Base-by-base conservation (phyloP, 2,888 invertebrate species). In the Cylindroiulus punctatus region DNA sequence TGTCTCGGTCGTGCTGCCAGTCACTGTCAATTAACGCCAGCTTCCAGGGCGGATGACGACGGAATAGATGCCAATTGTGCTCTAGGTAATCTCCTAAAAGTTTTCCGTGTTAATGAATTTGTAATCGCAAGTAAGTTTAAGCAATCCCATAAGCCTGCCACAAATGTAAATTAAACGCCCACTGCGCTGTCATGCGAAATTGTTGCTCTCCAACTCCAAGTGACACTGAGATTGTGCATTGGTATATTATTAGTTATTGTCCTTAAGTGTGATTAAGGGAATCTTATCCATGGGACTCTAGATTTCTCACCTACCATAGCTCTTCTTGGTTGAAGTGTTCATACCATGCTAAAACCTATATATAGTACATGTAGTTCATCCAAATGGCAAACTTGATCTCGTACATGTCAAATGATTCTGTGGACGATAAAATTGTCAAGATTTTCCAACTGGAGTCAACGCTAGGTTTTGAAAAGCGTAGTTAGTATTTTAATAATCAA, bases 61-160 rank as follows among this genome's bases (percentile, higher is more conserved):
- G 14, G 14, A 30, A 76, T 76, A 30, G 76, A 30, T 30, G 30
- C 76, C 30, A 76, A 76, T 76, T 76, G 76, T 30, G 76, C 76
- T 76, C 30, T 30, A 30, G 76, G 76, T 76, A 76, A 76, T 76
- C 76, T 76, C 30, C 30, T 76, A 76, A 76, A 76, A 76, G 76
- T 76, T 76, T 76, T 76, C 76, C 76, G 30, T 76, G 76, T 76
- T 76, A 76, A 76, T 76, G 76, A 76, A 76, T 76, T 76, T 30
- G 76, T 30, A 76, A 76, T 76, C 26, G 30, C 76, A 76, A 26
- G 30, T 76, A 76, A 30, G 76, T 76, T 76, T 76, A 76, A 76
- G 26, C 76, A 76, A 76, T 76, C 76, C 76, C 30, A 30, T 76
- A 76, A 76, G 76, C 76, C 14, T 17, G 30, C 17, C 30, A 30